phyloP scores from a whole-genome alignment of 2,797 vertebrate genomes.

The Chiloscyllium punctatum region DNA sequence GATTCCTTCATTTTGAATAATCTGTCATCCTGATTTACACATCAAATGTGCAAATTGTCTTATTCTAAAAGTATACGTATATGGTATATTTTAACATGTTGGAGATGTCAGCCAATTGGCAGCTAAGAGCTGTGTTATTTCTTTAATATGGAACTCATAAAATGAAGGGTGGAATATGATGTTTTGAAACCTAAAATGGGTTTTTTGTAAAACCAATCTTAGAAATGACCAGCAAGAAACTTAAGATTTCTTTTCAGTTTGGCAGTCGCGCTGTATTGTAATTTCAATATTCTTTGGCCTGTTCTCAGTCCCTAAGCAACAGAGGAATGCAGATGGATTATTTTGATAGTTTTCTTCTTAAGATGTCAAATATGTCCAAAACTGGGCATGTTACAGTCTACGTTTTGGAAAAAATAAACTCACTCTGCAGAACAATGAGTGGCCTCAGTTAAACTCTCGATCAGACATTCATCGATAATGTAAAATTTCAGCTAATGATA shows the following conservation, averaged over 20 bases:
- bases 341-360: slow-evolving; percentile 1
- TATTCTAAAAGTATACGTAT: not conserved
- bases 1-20: not conserved
- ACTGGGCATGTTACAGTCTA: not conserved
- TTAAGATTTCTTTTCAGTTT: not conserved
- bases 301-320: not conserved
- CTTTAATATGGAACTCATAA: slow-evolving; percentile 30
- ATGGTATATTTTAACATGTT: not conserved
- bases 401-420: not conserved
- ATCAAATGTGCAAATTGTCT: not conserved
- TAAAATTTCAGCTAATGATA: not conserved
- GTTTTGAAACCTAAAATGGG: slow-evolving; percentile 23
- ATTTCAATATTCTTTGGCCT: not conserved
- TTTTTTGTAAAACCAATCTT: slow-evolving; percentile 23
- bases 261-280: not conserved
- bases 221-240: slow-evolving; percentile 19
- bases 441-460: not conserved
- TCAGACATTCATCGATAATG: not conserved
- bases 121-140: not conserved
- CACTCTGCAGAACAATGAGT: not conserved
- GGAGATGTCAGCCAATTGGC: not conserved
- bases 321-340: slow-evolving; percentile 26
- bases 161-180: not conserved
- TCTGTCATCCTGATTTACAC: not conserved
- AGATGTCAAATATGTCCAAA: slow-evolving; percentile 9